phyloP scores from a whole-genome alignment of 2,113 vertebrate species.

The Parus major region DNA sequence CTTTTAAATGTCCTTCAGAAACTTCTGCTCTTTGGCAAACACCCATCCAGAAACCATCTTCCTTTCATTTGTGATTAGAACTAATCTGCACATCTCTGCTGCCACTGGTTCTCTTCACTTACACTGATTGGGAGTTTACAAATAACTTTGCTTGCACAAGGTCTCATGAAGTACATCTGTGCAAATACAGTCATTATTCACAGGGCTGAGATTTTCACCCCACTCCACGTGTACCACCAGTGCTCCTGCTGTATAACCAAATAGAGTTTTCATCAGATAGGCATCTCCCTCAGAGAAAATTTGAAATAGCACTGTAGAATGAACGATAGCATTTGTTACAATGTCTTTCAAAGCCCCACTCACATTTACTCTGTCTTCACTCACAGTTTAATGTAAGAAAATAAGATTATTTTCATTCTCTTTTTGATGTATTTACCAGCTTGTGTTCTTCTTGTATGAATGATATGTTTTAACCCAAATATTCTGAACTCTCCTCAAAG shows the following conservation, averaged over 20 bases:
- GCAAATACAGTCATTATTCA: background rate
- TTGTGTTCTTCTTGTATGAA: background rate
- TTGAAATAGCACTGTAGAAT: background rate
- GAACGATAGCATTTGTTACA: background rate
- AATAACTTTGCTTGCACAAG: background rate
- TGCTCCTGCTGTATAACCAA: background rate
- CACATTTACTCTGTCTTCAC: background rate
- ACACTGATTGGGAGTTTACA: background rate
- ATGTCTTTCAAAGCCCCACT: background rate
- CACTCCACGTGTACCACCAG: background rate
- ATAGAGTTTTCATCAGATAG: background rate
- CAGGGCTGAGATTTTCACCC: background rate
- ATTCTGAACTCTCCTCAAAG: background rate
- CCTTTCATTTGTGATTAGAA: background rate
- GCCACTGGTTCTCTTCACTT: conserved; percentile 20
- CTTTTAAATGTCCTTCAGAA: conserved; percentile 2
- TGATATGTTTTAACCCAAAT: background rate
- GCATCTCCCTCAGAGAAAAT: background rate
- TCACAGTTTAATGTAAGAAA: background rate
- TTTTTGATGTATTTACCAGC: background rate
- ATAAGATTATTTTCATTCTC: background rate
- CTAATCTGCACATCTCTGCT: background rate
- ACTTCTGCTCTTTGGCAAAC: background rate
- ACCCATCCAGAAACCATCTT: background rate
- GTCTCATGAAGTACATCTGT: accelerated